Conservation (phyloP, 2,113 vertebrate genomes). For the Gymnorhina tibicen region DNA sequence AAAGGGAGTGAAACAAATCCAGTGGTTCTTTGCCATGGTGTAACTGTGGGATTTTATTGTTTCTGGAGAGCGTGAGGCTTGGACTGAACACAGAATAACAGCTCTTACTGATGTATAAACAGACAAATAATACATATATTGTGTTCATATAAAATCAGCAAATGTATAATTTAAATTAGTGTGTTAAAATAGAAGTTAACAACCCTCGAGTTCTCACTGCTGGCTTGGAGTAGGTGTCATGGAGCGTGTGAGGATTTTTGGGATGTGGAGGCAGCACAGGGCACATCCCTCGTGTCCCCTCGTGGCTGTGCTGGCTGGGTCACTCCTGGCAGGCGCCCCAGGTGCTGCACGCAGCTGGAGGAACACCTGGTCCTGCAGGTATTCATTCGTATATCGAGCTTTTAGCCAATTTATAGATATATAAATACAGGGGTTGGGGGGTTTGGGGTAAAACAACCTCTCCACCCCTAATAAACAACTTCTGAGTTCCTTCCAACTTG, state of each 20-base stretch:
- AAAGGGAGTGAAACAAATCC: not conserved
- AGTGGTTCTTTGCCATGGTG: not conserved
- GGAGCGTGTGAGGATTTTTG: fast-evolving
- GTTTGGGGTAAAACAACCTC: not conserved
- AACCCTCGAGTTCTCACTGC: not conserved
- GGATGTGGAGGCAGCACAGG: not conserved
- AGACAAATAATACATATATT: not conserved
- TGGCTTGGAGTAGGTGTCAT: fast-evolving
- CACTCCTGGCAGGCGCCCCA: not conserved
- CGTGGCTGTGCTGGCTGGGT: not conserved
- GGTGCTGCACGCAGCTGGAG: not conserved
- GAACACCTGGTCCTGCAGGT: not conserved
- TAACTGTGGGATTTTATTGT: not conserved
- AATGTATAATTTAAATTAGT: not conserved
- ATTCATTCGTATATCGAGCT: fast-evolving
- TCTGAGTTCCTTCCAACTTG: not conserved
- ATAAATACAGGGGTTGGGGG: not conserved
- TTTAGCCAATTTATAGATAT: fast-evolving
- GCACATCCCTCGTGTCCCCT: not conserved
- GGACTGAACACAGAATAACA: not conserved
- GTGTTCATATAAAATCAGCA: not conserved
- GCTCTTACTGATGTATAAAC: not conserved
- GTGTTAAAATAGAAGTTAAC: not conserved
- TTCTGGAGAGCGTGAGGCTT: not conserved
- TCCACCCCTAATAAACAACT: not conserved